A percentile compares a stretch with the other conserved stretches of the same genome.
Conservation (phyloP, 2,113 vertebrate genomes). For the Trinectes maculatus region DNA sequence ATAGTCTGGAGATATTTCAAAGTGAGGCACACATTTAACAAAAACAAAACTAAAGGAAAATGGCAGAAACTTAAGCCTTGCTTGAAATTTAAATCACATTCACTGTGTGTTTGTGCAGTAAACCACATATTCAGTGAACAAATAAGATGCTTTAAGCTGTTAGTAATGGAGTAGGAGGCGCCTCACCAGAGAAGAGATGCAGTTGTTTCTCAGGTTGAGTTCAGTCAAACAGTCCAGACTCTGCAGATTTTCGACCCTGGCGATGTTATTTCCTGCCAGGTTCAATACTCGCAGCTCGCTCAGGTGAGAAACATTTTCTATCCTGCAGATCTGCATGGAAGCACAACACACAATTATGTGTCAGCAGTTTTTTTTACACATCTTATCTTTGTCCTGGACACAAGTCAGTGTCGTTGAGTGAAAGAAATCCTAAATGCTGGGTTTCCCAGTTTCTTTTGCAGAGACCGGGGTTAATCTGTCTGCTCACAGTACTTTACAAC, state of each 20-base stretch:
- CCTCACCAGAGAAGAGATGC: conserved; percentile 90
- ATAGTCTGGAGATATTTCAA: no score
- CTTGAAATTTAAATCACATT: background rate
- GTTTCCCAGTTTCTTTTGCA: background rate
- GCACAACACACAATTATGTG: background rate
- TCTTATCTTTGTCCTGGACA: background rate
- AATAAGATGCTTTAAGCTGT: conserved; percentile 2
- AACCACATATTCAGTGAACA: background rate
- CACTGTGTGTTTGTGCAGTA: background rate
- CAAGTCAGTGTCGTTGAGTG: background rate
- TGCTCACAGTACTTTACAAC: background rate
- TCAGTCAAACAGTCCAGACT: conserved; percentile 89
- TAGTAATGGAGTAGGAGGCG: conserved; percentile 5
- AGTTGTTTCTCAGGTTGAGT: conserved; percentile 91
- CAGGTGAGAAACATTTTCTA: conserved; percentile 90
- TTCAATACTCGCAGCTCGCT: conserved; percentile 89
- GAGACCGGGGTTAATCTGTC: background rate
- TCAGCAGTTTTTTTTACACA: no score
- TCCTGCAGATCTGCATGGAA: conserved; percentile 85
- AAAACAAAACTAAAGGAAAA: background rate
- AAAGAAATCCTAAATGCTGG: background rate
- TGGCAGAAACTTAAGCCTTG: background rate
- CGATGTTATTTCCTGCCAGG: conserved; percentile 90
- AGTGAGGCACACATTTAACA: no score
- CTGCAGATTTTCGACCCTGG: conserved; percentile 86